Percentiles rank a stretch among this genome's conserved stretches.
phyloP scores from a whole-genome alignment of 1,140 invertebrate species.

The Wiebesia pumilae region DNA sequence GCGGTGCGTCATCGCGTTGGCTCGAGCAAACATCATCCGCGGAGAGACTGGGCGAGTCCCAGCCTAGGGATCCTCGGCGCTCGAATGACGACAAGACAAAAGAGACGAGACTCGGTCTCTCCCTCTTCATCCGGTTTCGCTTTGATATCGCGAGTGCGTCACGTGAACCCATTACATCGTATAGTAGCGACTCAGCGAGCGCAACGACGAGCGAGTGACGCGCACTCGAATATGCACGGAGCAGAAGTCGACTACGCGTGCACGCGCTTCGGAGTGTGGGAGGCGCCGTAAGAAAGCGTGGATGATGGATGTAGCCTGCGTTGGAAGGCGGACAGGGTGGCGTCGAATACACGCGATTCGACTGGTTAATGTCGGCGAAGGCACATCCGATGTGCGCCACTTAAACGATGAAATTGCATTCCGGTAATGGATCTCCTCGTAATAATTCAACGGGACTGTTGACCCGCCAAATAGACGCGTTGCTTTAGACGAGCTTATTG shows the following conservation, averaged over 20 bases:
- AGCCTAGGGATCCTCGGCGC: neutral
- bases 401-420: constrained; percentile 11
- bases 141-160: constrained; percentile 1
- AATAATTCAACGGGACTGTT: neutral
- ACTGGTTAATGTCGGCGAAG: neutral
- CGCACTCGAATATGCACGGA: neutral
- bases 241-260: too few relatives aligned
- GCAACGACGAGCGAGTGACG: neutral
- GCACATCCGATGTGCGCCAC: neutral
- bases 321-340: neutral
- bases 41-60: too few relatives aligned
- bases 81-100: constrained; percentile 26
- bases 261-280: neutral
- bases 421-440: constrained; percentile 24
- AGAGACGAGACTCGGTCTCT: neutral
- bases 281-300: neutral
- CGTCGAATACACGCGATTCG: neutral
- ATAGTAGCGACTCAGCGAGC: neutral
- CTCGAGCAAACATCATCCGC: constrained; percentile 5
- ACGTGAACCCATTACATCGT: neutral
- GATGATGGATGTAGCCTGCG: neutral
- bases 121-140: neutral
- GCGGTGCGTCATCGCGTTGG: neutral
- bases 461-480: neutral
- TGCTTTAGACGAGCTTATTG: too few relatives aligned